Base-by-base conservation (phyloP, 2,888 invertebrate genomes). In the Amblyjoppa proteus region DNA sequence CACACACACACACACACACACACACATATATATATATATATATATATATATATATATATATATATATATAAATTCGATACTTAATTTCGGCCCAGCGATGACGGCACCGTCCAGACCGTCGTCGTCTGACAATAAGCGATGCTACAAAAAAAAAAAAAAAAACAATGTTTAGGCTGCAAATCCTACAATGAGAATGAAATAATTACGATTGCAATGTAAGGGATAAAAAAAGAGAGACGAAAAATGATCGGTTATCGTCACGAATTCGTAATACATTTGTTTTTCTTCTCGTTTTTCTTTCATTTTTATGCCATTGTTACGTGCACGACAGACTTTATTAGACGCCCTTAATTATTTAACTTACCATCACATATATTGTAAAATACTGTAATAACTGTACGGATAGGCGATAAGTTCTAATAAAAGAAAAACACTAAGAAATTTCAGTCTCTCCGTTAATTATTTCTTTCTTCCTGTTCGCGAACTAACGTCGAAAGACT, bases 371-470 rank as follows among this genome's bases (percentile, higher is more conserved):
- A 89, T 80, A 89, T 89, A 90, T 89, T 93, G 93, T 92, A 93
- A 92, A 92, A 92, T 92, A 92, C 87, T 91, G 91, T 92, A 92
- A 92, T 92, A 90, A 91, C 89, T 93, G 91, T 91, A 92, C 85
- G 90, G 89, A 89, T 92, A 92, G 90, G 41, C 81, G 71, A 90
- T 92, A 92, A 92, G 90, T 93, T 93, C 89, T 91, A 92, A 93
- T 93, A 92, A 93, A 93, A 91, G 70, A 88, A 68, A 86, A 86
- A 87, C 66, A 83, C 74, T 81, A 80, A 82, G 83, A 41, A 9
- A 41, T 41, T 1, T 71, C n/a, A 70, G 11, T 56, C 11, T n/a
- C 13, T 41, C 9, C 11, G n/a, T 49, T 20, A 58, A 73, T 28
- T 7, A 41, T 45, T 80, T 4, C 13, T 11, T 11, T 61, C 16